A percentile compares a stretch with the other conserved stretches of the same genome.
phyloP scores from a whole-genome alignment of 2,113 vertebrate genomes.

The Burhinus oedicnemus region DNA sequence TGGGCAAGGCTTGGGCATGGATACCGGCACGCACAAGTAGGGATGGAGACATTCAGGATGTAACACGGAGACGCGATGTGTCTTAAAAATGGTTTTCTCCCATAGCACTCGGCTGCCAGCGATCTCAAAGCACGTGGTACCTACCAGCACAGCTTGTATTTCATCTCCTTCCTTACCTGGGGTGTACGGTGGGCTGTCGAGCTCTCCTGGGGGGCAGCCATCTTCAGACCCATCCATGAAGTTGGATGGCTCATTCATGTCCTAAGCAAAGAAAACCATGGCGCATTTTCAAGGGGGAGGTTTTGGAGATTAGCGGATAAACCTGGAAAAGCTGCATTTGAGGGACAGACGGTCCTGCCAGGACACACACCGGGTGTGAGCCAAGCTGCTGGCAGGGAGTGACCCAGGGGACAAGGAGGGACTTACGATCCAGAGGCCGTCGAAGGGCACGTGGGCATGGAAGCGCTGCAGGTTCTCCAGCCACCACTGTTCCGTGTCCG shows the following conservation, averaged over 20 bases:
- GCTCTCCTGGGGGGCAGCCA: conserved; percentile 78
- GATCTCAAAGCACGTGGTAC: rapidly evolving
- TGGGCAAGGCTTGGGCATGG: rapidly evolving
- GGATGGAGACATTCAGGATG: not conserved
- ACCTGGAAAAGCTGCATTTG: not conserved
- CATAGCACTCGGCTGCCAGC: rapidly evolving
- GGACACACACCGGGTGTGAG: rapidly evolving
- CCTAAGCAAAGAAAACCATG: conserved; percentile 63
- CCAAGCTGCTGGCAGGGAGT: not conserved
- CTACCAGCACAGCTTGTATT: not conserved
- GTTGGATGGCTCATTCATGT: conserved; percentile 92
- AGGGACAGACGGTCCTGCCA: not conserved
- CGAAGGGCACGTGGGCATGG: conserved; percentile 80
- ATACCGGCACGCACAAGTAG: not conserved
- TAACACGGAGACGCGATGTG: rapidly evolving
- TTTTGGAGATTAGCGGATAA: not conserved
- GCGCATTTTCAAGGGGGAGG: not conserved
- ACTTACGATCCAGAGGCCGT: conserved; percentile 86
- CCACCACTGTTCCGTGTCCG: conserved; percentile 86
- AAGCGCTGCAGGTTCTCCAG: conserved; percentile 83
- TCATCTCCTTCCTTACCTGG: conserved; percentile 72
- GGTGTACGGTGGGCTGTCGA: conserved; percentile 85
- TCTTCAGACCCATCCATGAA: conserved; percentile 85
- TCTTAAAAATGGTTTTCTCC: not conserved
- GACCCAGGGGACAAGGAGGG: not conserved